A percentile compares a stretch with the other conserved stretches of the same genome.
These are phyloP conservation scores for Myanophis thanlyinensis DNA, from an alignment of 2,113 vertebrate genomes.

Conservation along the genomic window DNA sequence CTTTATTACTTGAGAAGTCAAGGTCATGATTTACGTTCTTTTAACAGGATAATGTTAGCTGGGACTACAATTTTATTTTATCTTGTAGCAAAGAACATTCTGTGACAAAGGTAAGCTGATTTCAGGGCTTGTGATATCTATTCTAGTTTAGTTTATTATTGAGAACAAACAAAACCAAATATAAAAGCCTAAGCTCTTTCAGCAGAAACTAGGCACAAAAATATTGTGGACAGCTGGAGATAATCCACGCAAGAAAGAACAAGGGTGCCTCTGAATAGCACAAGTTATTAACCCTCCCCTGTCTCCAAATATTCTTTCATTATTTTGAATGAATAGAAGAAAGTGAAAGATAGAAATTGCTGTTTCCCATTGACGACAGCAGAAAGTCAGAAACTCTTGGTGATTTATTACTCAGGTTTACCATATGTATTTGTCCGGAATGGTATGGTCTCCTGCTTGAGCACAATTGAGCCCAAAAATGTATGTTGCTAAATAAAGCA, in stretches of 20 bases:
- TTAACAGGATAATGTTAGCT: background rate
- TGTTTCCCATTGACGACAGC: background rate
- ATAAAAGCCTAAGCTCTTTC: background rate
- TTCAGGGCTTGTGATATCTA: background rate
- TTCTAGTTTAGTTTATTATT: background rate
- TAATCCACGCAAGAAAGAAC: background rate
- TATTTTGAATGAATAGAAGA: background rate
- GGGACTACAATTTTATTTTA: background rate
- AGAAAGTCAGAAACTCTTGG: background rate
- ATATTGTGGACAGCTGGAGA: background rate
- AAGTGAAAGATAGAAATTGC: background rate
- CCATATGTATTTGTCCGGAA: background rate
- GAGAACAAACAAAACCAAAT: background rate
- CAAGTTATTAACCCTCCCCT: background rate
- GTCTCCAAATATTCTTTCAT: background rate
- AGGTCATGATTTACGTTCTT: background rate
- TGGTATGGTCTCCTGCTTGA: background rate
- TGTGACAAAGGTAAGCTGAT: background rate
- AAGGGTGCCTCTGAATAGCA: background rate
- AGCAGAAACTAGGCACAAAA: background rate
- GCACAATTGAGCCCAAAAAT: background rate
- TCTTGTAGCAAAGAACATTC: background rate
- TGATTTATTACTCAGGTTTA: background rate
- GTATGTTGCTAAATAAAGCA: background rate
- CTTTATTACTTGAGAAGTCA: background rate